Base-by-base conservation (phyloP, 2,113 vertebrate genomes). In the Girardinichthys multiradiatus region DNA sequence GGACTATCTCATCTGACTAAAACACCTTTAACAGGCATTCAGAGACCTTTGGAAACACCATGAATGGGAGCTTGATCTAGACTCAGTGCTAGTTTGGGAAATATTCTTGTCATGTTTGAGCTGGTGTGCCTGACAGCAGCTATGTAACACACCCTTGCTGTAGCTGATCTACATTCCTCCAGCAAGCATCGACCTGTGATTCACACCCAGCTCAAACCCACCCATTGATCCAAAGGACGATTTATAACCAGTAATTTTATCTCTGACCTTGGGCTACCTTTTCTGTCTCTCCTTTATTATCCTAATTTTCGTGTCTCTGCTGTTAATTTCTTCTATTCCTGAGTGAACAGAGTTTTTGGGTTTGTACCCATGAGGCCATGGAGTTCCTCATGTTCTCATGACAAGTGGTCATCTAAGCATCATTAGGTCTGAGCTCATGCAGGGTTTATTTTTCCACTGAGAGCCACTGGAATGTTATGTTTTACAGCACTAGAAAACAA, bases 151-250 rank as follows among this genome's bases (percentile, higher is more conserved):
- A 58, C 76, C 74, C 69, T 45, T 71, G 6, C 31, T 42, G 48
- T 33, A 57, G 26, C 74, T 71, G 33, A 77, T 58, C 62, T 60
- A 26, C 84, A 89, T 90, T 91, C 87, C 74, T 87, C 12, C 45
- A 70, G 77, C 92, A 76, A 31, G 91, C 73, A 57, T 27, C 27
- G 59, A 72, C 91, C 51, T 87, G 90, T 42, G 35, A 51, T 64
- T 31, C 70, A 66, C 31, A 28, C 62, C 17, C 31, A n/a, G 5
- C 8, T 57, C 39, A 30, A 60, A 17, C 29, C 57, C 11, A 73
- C 28, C 21, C 11, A n/a, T 77, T 60, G 30, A 57, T n/a, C 13
- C 54, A 58, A 39, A 69, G 64, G 30, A 57, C 4, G 59, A 35
- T 77, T 73, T 68, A 64, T n/a, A 35, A 14, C 30, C 45, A 28